A percentile compares a stretch with the other conserved stretches of the same genome.
Conservation (phyloP, 2,113 vertebrate genomes). For the Varanus komodoensis region DNA sequence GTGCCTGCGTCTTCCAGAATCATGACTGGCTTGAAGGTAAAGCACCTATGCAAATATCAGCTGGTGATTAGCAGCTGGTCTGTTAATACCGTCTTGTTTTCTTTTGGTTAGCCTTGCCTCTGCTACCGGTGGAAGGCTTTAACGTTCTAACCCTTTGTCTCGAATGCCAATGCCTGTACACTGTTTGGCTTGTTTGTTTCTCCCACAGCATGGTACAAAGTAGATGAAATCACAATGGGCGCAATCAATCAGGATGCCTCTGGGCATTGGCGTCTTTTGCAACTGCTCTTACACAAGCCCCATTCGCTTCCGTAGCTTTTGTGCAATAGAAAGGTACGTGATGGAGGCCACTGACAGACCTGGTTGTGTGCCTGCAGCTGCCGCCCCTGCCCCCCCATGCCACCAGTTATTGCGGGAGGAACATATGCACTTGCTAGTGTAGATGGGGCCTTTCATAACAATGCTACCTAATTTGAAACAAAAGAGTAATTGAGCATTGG, state of each 20-base stretch:
- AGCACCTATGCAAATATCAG: background rate
- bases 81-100: background rate
- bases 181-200: background rate
- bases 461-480: conserved; percentile 24
- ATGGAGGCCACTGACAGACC: background rate
- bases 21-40: background rate
- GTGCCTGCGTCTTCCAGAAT: background rate
- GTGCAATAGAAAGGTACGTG: background rate
- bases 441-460: background rate
- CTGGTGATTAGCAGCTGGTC: background rate
- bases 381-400: background rate
- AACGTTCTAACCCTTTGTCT: background rate
- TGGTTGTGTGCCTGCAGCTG: background rate
- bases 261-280: background rate
- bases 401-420: background rate
- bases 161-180: background rate
- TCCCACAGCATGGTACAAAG: background rate
- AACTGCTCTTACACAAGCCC: background rate
- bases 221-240: background rate
- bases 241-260: background rate
- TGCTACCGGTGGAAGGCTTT: background rate
- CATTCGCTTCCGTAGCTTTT: background rate
- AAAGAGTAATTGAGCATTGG: conserved; percentile 17
- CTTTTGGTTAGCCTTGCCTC: background rate
- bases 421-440: background rate